These are phyloP conservation scores for Pocota personata DNA, from an alignment of 2,888 invertebrate genomes.

Conservation along the genomic window DNA sequence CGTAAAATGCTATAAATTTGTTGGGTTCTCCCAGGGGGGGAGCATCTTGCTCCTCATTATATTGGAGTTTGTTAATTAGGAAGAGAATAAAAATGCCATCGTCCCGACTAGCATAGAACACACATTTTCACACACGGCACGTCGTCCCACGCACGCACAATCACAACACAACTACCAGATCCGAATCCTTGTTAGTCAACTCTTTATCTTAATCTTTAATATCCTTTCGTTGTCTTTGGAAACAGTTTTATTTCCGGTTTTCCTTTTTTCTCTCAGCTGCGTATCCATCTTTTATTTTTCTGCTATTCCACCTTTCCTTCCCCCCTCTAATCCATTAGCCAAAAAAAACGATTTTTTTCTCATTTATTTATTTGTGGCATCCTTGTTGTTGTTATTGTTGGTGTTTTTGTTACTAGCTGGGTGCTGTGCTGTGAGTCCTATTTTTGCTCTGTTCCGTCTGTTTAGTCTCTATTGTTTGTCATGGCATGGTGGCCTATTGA, in stretches of 20 bases:
- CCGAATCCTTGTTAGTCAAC: constrained; percentile 72
- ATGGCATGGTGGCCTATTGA: constrained; percentile 65
- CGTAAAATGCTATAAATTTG: constrained; percentile 57
- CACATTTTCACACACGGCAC: constrained; percentile 40
- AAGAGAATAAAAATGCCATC: constrained; percentile 63
- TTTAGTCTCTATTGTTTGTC: constrained; percentile 56
- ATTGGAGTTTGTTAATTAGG: constrained; percentile 69
- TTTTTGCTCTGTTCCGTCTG: constrained; percentile 27
- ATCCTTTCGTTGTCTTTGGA: constrained; percentile 73
- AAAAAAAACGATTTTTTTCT: constrained; percentile 33
- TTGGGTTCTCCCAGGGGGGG: background rate
- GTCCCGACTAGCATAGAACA: constrained; percentile 4
- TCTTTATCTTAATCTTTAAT: constrained; percentile 74
- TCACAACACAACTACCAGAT: constrained; percentile 21
- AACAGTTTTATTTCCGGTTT: constrained; percentile 69
- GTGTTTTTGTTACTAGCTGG: constrained; percentile 36
- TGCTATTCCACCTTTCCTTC: background rate
- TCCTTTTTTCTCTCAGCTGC: constrained; percentile 35
- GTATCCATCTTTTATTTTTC: constrained; percentile 34
- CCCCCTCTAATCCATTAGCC: background rate
- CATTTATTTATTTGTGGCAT: constrained; percentile 66
- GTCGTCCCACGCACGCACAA: constrained; percentile 59
- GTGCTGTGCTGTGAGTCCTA: constrained; percentile 30
- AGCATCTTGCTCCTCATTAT: constrained; percentile 45
- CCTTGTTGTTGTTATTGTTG: constrained; percentile 42